Base-by-base conservation (phyloP, 2,888 invertebrate genomes). In the Temnothorax ravouxi region DNA sequence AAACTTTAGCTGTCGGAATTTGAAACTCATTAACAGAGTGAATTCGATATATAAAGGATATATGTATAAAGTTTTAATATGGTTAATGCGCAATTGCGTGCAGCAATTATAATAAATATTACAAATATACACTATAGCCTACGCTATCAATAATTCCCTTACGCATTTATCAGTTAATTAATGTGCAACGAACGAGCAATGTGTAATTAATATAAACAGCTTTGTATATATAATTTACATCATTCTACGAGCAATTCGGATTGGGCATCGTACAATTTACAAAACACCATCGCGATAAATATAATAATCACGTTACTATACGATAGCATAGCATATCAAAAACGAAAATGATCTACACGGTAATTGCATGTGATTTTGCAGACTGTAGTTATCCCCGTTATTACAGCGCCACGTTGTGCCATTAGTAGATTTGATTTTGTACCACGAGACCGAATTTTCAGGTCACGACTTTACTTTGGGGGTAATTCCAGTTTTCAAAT, bases 151-250 rank as follows among this genome's bases (percentile, higher is more conserved):
- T 80, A 72, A 71, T 80, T 72, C 38, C 38, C 38, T 59, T 52
- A 50, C 4, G 9, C 13, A 25, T 80, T 47, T 59, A 59, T 8
- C 38, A 54, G 25, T 72, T 71, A 72, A 80, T 72, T 72, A 47
- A 59, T 47, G 25, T 25, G 38, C 8, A 50, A 5, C 59, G 25
- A 61, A 71, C 21, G 38, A 56, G 69, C 44, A 15, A 72, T 34
- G 5, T 59, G 29, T 34, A 61, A 25, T 72, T 80, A 47, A 71
- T 41, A 50, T 71, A 61, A 80, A 50, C 59, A 59, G 15, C 15
- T 56, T 44, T 56, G 44, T 56, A 44, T n/a, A n/a, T n/a, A n/a
- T 69, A 69, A 77, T 80, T 72, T 38, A 44, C n/a, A 29, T 66
- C 54, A 8, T 66, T 50, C 25, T 52, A 25, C 15, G 9, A 8